Conservation (phyloP, 1,140 invertebrate species). For the Hycleus phaleratus region DNA sequence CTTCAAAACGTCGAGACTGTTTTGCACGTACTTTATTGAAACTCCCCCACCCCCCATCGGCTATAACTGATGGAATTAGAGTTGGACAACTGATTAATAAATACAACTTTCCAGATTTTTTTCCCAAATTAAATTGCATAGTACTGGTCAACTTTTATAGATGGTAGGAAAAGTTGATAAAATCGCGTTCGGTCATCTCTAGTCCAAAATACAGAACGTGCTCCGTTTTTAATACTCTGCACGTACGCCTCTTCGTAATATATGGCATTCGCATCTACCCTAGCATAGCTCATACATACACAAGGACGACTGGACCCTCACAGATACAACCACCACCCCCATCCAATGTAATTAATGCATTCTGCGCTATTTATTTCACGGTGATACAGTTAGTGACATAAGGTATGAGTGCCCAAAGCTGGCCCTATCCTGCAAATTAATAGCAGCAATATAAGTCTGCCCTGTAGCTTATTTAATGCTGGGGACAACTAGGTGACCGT, state of each 20-base stretch:
- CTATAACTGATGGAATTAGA: too few relatives aligned
- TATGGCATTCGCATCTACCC: constrained; percentile 26
- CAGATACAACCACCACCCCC: background rate
- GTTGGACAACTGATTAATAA: too few relatives aligned
- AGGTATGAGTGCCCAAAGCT: constrained; percentile 19
- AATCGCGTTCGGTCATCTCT: constrained; percentile 14
- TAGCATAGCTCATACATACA: constrained; percentile 29
- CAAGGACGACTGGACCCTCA: constrained; percentile 17
- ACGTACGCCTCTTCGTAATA: constrained; percentile 28
- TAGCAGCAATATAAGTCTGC: constrained; percentile 25
- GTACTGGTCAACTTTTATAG: too few relatives aligned
- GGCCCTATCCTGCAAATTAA: constrained; percentile 19
- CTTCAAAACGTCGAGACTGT: constrained; percentile 8
- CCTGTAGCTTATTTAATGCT: constrained; percentile 20
- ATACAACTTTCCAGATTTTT: too few relatives aligned
- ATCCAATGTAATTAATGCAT: constrained; percentile 20
- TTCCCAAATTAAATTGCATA: too few relatives aligned
- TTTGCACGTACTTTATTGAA: background rate
- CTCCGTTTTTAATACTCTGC: constrained; percentile 31
- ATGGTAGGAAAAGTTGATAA: background rate
- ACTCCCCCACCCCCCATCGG: too few relatives aligned
- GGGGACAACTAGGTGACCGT: constrained; percentile 22
- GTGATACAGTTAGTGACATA: constrained; percentile 21
- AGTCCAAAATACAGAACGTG: constrained; percentile 18
- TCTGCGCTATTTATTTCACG: constrained; percentile 15